A percentile compares a stretch with the other conserved stretches of the same genome.
Evolutionary conservation across 2,113 vertebrate species (phyloP).

Genomic region (Eulemur macaco): DNA sequence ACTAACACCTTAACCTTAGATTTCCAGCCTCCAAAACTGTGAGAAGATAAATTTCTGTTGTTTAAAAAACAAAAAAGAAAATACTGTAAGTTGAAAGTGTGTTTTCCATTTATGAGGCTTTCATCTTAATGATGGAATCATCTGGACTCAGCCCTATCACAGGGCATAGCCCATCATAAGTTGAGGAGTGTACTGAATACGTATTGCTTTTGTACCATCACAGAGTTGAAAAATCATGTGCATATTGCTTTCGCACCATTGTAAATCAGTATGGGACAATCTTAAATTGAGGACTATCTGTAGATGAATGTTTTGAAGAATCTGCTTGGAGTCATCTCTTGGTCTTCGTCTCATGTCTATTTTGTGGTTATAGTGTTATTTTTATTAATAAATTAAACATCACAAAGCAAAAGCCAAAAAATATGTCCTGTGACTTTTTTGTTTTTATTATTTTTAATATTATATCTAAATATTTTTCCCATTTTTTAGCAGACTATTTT

Average conservation of each 20-base stretch:
- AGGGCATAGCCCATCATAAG: background rate
- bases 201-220: background rate
- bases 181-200: background rate
- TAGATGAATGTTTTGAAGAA: constrained; percentile 21
- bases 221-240: background rate
- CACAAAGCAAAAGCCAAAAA: constrained; percentile 44
- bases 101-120: background rate
- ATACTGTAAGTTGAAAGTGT: background rate
- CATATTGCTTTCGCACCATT: background rate
- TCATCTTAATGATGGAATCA: background rate
- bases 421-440: background rate
- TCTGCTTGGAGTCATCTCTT: background rate
- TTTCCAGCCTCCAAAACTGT: background rate
- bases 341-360: constrained; percentile 37
- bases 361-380: constrained; percentile 29
- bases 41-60: background rate
- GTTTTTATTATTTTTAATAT: constrained; percentile 42
- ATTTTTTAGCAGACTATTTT: constrained; percentile 34
- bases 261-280: background rate
- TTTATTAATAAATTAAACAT: constrained; percentile 13
- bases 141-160: background rate
- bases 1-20: background rate
- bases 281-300: background rate
- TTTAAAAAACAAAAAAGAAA: background rate
- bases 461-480: background rate